Percentiles rank a stretch among this genome's conserved stretches.
These are phyloP conservation scores for Zosterops pallidus DNA, from an alignment of 2,113 vertebrate species.

Conservation along the genomic window DNA sequence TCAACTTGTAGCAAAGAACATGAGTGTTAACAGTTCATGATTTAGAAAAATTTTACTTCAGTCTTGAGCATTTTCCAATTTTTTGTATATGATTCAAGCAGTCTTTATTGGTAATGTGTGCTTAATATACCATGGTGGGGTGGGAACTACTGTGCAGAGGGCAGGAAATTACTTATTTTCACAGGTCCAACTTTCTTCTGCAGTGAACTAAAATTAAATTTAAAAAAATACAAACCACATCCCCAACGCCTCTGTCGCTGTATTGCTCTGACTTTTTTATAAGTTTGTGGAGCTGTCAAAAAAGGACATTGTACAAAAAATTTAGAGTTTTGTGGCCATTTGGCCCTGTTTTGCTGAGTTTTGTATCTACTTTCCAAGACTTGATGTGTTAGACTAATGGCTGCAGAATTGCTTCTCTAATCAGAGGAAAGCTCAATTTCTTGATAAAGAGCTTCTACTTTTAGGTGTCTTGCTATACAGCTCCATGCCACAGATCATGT, in stretches of 20 bases:
- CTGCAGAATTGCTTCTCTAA: not conserved
- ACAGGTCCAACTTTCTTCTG: not conserved
- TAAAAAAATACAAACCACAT: not conserved
- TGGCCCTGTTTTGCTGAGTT: not conserved
- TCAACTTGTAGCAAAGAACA: not conserved
- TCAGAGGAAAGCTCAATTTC: not conserved
- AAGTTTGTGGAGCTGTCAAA: not conserved
- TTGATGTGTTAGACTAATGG: not conserved
- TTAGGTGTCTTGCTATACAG: not conserved
- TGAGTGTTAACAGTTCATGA: slow-evolving; percentile 43
- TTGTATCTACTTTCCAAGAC: not conserved
- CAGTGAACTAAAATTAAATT: not conserved
- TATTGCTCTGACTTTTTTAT: not conserved
- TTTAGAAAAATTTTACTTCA: slow-evolving; percentile 53
- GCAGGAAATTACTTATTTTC: not conserved
- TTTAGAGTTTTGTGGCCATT: not conserved
- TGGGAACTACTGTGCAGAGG: not conserved
- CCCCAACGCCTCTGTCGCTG: not conserved
- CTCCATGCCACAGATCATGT: not conserved
- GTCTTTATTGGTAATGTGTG: not conserved
- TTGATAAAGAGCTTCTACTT: not conserved
- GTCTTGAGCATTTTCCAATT: not conserved
- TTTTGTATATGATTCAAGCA: not conserved
- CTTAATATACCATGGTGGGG: not conserved
- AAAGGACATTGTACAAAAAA: not conserved